Percentiles rank a stretch among this genome's conserved stretches.
Conservation (phyloP, 2,113 vertebrate species). For the Gadus macrocephalus region DNA sequence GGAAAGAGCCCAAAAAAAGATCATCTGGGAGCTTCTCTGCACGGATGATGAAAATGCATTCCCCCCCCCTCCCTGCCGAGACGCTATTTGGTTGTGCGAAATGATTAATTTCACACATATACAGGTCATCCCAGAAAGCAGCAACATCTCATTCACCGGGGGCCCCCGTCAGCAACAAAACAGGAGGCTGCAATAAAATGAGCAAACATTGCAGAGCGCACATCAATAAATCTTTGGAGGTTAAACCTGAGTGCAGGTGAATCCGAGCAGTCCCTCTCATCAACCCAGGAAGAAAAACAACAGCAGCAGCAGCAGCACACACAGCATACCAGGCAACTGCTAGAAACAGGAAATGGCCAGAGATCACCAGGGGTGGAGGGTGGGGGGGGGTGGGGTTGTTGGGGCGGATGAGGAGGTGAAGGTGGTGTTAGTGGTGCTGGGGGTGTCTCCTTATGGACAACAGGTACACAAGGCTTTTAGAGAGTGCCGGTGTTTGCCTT, state of each 20-base stretch:
- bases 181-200: conserved; percentile 70
- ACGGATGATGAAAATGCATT: conserved; percentile 60
- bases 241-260: conserved; percentile 64
- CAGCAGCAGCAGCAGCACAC: conserved; percentile 20
- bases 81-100: conserved; percentile 63
- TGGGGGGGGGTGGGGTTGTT: background rate
- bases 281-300: conserved; percentile 56
- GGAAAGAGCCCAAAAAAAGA: conserved; percentile 4
- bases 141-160: conserved; percentile 71
- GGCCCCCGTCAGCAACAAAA: conserved; percentile 71
- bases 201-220: conserved; percentile 64
- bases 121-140: conserved; percentile 70
- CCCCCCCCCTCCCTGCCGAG: conserved; percentile 45
- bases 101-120: conserved; percentile 74
- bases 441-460: background rate
- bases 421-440: conserved; percentile 21
- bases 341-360: conserved; percentile 31
- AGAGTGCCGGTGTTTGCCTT: conserved; percentile 55
- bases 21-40: conserved; percentile 38
- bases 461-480: conserved; percentile 31
- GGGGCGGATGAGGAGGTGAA: no score
- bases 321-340: conserved; percentile 49
- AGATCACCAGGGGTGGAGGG: conserved; percentile 20
- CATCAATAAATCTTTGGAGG: conserved; percentile 71
- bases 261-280: conserved; percentile 42